phyloP scores from a whole-genome alignment of 2,797 vertebrate genomes.

The Gymnoscopelus microlampas region DNA sequence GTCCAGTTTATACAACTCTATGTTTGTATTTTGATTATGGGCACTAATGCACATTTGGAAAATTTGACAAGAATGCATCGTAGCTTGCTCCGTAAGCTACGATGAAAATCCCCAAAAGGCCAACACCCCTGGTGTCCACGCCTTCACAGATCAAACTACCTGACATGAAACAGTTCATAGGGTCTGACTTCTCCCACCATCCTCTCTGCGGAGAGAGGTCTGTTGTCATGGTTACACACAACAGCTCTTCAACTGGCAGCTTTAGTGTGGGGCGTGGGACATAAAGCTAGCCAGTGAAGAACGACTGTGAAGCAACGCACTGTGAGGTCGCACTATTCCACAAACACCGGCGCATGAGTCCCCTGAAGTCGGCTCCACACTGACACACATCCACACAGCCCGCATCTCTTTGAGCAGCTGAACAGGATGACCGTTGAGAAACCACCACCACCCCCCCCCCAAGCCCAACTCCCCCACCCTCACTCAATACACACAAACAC shows the following conservation, averaged over 20 bases:
- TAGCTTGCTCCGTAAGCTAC: neutral
- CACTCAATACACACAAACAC: constrained; percentile 15
- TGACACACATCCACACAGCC: too few relatives aligned
- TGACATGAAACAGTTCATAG: constrained; percentile 9
- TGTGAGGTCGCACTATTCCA: constrained; percentile 40
- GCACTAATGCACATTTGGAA: too few relatives aligned
- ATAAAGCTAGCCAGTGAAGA: constrained; percentile 93
- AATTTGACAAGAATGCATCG: too few relatives aligned
- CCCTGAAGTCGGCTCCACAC: neutral
- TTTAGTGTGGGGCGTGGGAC: constrained; percentile 79
- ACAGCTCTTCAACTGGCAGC: constrained; percentile 93
- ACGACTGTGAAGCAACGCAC: constrained; percentile 88
- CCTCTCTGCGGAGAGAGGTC: constrained; percentile 48
- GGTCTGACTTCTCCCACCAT: constrained; percentile 25
- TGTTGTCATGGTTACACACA: constrained; percentile 88
- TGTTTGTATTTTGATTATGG: too few relatives aligned
- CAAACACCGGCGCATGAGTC: constrained; percentile 10
- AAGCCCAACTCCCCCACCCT: neutral
- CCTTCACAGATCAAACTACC: constrained; percentile 11
- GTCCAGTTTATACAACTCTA: too few relatives aligned
- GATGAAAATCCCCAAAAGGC: neutral
- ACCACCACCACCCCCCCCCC: constrained; percentile 13
- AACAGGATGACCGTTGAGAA: constrained; percentile 60
- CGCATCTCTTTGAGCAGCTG: constrained; percentile 21
- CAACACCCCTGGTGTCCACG: constrained; percentile 7